Evolutionary conservation across 2,888 invertebrate species (phyloP).

Genomic region (Harpagoxenus sublaevis): DNA sequence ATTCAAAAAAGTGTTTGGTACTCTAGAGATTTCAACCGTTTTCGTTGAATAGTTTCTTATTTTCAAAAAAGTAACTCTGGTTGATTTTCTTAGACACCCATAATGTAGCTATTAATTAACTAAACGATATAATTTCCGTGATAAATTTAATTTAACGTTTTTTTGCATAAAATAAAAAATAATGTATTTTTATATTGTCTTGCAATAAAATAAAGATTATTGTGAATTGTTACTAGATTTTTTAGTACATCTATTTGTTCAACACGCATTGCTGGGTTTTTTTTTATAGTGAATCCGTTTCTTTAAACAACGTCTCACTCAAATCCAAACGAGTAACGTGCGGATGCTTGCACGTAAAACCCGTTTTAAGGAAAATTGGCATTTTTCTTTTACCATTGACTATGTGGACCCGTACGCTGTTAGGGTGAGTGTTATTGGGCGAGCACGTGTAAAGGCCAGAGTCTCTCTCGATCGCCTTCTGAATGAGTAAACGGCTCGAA

Average conservation of each 20-base stretch:
- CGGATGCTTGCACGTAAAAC: conserved; percentile 13
- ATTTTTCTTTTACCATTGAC: conserved; percentile 91
- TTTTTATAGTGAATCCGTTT: not conserved
- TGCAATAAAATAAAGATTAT: not conserved
- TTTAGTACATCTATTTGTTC: not conserved
- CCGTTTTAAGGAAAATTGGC: conserved; percentile 34
- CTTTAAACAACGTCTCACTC: conserved; percentile 11
- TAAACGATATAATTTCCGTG: not conserved
- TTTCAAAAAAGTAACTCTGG: not conserved
- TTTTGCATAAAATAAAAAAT: not conserved
- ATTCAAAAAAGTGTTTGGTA: not conserved
- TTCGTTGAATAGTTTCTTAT: not conserved
- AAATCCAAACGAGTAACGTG: not conserved
- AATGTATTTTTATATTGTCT: not conserved
- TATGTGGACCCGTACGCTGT: conserved; percentile 93
- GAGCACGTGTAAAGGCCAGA: conserved; percentile 94
- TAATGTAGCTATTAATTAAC: not conserved
- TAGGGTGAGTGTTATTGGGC: conserved; percentile 94
- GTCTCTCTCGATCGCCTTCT: conserved; percentile 92
- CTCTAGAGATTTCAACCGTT: not conserved
- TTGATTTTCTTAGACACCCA: not conserved
- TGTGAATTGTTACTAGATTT: not conserved
- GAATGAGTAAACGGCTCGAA: conserved; percentile 93
- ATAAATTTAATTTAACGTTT: not conserved
- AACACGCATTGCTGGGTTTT: not conserved